Evolutionary conservation across 2,113 vertebrate genomes (phyloP), one percentile per base, ranked within the genome.

Genomic region (Ptychochromis oligacanthus): DNA sequence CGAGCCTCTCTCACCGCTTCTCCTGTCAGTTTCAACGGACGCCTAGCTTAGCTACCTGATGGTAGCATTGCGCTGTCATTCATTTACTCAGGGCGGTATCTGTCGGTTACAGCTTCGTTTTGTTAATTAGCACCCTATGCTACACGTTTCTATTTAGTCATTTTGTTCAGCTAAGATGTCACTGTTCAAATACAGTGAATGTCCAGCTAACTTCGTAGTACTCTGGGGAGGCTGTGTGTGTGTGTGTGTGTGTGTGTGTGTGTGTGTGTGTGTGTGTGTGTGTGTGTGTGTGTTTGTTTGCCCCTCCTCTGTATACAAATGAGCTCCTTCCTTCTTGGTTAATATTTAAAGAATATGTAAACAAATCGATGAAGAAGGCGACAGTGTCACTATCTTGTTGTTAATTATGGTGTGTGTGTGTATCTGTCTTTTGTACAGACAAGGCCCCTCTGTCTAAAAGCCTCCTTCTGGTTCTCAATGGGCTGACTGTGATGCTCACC

Each of bases 401-500:
- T 43, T 4, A 84, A 64, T 52, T 58, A 3, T 59, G 43, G 24
- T 43, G 3, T 72, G 11, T 61, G 14, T 85, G 11, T 90, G 8
- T 59, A 3, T 82, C 13, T 84, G 38, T 89, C 22, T 80, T 12
- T 2, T 24, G 1, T 5, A 28, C 89, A 96, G 96, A 96, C 88
- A 96, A 95, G 89, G 95, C 95, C 79, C 96, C 96, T 22, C 90
- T 96, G 87, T 96, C 91, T 3, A 96, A 96, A 92, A 89, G 93
- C 82, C 91, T 96, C 54, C 91, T 96, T 77, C 75, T 96, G 87
- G 83, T 96, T 60, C 93, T 95, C 31, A 94, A 90, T 70, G 95
- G 94, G 36, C 88, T 96, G 83, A 93, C 95, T 7, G 92, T 95
- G 79, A 92, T 95, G 92, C 89, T 96, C 67, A 89, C 86, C 15